phyloP scores from a whole-genome alignment of 2,113 vertebrate genomes.

The Hippocampus guttulatus region DNA sequence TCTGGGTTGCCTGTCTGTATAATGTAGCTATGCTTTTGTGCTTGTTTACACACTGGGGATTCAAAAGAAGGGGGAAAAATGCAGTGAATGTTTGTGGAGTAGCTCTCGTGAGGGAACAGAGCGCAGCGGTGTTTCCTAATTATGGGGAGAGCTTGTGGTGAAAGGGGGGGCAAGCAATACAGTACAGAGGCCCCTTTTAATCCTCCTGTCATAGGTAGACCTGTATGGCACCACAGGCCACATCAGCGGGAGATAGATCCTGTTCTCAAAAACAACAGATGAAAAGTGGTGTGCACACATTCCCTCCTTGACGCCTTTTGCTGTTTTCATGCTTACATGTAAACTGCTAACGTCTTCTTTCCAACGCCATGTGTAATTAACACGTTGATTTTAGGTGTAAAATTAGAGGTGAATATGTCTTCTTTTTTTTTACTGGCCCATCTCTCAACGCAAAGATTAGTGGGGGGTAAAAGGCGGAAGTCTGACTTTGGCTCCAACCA shows the following conservation, averaged over 20 bases:
- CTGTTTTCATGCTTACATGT: neutral
- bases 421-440: neutral
- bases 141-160: slow-evolving; percentile 8
- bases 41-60: slow-evolving; percentile 15
- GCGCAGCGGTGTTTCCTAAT: slow-evolving; percentile 5
- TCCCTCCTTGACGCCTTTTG: neutral
- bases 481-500: neutral
- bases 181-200: slow-evolving; percentile 21
- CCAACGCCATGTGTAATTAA: neutral
- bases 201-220: slow-evolving; percentile 27
- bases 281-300: neutral
- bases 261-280: neutral
- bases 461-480: slow-evolving; percentile 1
- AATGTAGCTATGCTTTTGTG: slow-evolving; percentile 12
- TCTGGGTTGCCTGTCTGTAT: neutral
- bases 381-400: neutral
- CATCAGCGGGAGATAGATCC: slow-evolving; percentile 23
- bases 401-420: neutral
- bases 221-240: neutral
- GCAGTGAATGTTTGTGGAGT: neutral
- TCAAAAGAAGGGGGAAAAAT: slow-evolving; percentile 11
- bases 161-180: slow-evolving; percentile 11
- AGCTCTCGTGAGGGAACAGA: slow-evolving; percentile 12
- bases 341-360: neutral
- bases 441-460: neutral